A percentile compares a stretch with the other conserved stretches of the same genome.
Conservation (phyloP, 2,797 vertebrate genomes). For the Mastacembelus armatus region DNA sequence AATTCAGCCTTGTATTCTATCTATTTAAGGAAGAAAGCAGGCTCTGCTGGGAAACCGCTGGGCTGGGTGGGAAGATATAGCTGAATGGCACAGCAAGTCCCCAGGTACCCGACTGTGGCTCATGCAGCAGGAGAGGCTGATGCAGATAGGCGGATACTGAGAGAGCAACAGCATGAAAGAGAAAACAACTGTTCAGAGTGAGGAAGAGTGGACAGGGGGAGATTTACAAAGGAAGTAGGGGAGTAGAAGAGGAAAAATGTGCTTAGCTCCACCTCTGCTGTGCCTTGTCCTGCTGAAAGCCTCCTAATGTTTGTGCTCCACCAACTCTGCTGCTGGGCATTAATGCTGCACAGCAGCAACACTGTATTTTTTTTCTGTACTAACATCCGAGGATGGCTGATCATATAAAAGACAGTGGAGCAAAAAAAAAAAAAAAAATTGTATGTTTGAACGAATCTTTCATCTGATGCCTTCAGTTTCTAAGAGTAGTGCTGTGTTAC, state of each 20-base stretch:
- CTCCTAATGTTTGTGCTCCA: slow-evolving; percentile 18
- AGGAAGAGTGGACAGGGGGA: slow-evolving; percentile 4
- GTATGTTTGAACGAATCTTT: background rate
- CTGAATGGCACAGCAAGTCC: slow-evolving; percentile 60
- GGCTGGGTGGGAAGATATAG: slow-evolving; percentile 42
- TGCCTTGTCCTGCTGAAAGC: slow-evolving; percentile 30
- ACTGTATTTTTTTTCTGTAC: background rate
- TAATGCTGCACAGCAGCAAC: background rate
- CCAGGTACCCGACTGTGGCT: slow-evolving; percentile 44
- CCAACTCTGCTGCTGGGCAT: slow-evolving; percentile 17
- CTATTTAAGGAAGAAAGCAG: slow-evolving; percentile 70
- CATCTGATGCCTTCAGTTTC: too few relatives aligned
- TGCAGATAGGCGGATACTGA: slow-evolving; percentile 48
- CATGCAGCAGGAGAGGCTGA: slow-evolving; percentile 15
- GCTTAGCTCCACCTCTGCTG: slow-evolving; percentile 30
- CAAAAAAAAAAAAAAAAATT: background rate
- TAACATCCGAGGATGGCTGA: background rate
- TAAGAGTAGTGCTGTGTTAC: too few relatives aligned
- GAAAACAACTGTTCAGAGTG: slow-evolving; percentile 7
- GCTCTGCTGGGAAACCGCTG: slow-evolving; percentile 62
- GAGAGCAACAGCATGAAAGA: slow-evolving; percentile 12
- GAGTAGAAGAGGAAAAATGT: background rate
- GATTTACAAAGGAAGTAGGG: slow-evolving; percentile 5
- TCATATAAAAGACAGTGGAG: background rate
- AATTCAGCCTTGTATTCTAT: slow-evolving; percentile 55